A percentile compares a stretch with the other conserved stretches of the same genome.
Evolutionary conservation across 2,113 vertebrate species (phyloP).

Genomic region (Halcyon malimbica): DNA sequence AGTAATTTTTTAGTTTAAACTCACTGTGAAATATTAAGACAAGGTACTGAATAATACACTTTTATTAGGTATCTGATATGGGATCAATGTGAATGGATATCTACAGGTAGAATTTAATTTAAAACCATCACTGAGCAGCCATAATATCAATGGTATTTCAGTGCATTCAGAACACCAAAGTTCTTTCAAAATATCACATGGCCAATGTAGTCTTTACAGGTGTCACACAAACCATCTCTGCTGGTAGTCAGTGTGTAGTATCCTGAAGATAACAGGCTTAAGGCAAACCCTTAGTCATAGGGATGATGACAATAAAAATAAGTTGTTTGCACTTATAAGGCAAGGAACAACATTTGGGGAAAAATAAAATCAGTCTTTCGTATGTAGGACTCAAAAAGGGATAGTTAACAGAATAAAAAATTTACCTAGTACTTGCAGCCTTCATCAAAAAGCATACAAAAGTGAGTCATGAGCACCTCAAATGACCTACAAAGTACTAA

Average conservation of each 20-base stretch:
- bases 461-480: neutral
- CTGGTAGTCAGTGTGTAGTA: neutral
- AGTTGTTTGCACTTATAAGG: neutral
- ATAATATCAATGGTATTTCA: neutral
- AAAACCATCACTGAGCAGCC: neutral
- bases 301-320: neutral
- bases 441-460: neutral
- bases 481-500: neutral
- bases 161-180: neutral
- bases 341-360: neutral
- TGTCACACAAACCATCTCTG: neutral
- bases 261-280: neutral
- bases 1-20: neutral
- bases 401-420: neutral
- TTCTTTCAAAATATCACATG: neutral
- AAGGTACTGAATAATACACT: neutral
- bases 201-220: neutral
- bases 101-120: neutral
- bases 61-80: neutral
- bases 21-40: neutral
- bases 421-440: neutral
- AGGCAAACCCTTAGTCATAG: neutral
- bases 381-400: neutral
- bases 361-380: neutral
- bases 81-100: neutral